A percentile compares a stretch with the other conserved stretches of the same genome.
Evolutionary conservation across 2,113 vertebrate genomes (phyloP).

Genomic region (Gyps fulvus): DNA sequence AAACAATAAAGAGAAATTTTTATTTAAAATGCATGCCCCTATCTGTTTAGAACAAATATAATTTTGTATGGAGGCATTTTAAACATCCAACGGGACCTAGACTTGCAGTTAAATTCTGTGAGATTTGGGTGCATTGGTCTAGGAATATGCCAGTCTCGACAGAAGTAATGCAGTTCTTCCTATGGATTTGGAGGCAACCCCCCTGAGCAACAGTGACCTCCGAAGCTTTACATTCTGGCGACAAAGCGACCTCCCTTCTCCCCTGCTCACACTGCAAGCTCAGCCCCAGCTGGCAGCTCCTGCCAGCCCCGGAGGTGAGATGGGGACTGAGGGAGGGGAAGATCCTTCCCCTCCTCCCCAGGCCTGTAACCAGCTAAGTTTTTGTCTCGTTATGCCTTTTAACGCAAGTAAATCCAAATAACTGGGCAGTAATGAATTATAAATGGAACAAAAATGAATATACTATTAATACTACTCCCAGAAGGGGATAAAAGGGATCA

Average conservation of each 20-base stretch:
- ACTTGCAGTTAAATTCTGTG: background rate
- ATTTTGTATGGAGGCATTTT: background rate
- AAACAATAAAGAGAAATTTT: background rate
- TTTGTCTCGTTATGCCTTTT: slow-evolving; percentile 60
- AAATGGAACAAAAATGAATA: slow-evolving; percentile 67
- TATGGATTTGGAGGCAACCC: background rate
- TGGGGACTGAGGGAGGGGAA: background rate
- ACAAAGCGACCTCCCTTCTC: background rate
- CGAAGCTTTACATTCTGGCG: background rate
- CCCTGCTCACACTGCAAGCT: background rate
- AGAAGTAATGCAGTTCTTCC: background rate
- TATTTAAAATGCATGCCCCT: background rate
- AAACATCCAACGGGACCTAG: background rate
- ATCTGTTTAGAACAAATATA: background rate
- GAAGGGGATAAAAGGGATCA: slow-evolving; percentile 68
- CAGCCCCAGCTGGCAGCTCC: background rate
- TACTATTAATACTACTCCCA: slow-evolving; percentile 66
- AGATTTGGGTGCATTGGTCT: background rate
- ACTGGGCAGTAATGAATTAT: slow-evolving; percentile 67
- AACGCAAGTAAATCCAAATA: slow-evolving; percentile 64
- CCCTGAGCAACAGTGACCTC: background rate
- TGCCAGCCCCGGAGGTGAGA: background rate
- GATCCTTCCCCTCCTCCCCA: background rate
- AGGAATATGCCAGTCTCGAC: background rate
- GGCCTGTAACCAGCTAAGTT: slow-evolving; percentile 22